These are phyloP conservation scores for Alligator mississippiensis DNA, from an alignment of 2,113 vertebrate species.

Conservation along the genomic window DNA sequence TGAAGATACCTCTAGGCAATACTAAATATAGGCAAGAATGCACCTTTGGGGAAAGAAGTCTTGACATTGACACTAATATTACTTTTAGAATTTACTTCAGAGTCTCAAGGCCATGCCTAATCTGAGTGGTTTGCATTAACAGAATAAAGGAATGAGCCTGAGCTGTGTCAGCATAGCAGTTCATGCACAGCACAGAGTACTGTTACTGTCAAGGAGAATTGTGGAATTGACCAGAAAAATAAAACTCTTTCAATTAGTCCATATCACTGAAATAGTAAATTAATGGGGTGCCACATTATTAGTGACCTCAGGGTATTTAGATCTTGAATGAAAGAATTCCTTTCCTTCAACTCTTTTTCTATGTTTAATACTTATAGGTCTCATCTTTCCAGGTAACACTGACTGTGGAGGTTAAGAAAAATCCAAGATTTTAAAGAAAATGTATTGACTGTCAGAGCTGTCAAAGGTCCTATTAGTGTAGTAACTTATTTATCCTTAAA, in stretches of 20 bases:
- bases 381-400: too few relatives aligned
- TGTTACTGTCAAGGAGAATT: background rate
- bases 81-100: slow-evolving; percentile 51
- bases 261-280: background rate
- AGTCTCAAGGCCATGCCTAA: background rate
- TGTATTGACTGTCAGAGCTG: background rate
- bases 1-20: slow-evolving; percentile 67
- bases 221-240: background rate
- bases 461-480: background rate
- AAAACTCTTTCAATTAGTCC: background rate
- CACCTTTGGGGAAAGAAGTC: slow-evolving; percentile 16
- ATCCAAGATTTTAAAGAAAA: background rate
- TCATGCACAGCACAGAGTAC: background rate
- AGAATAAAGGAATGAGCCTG: background rate
- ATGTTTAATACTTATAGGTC: background rate
- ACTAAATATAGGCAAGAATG: slow-evolving; percentile 62
- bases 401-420: background rate
- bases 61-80: slow-evolving; percentile 1
- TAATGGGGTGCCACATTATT: background rate
- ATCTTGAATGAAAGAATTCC: background rate
- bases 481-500: background rate
- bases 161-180: background rate
- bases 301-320: background rate
- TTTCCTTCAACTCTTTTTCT: background rate
- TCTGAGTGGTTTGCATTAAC: background rate